These are phyloP conservation scores for Etheostoma spectabile DNA, from an alignment of 2,113 vertebrate genomes.

Conservation along the genomic window DNA sequence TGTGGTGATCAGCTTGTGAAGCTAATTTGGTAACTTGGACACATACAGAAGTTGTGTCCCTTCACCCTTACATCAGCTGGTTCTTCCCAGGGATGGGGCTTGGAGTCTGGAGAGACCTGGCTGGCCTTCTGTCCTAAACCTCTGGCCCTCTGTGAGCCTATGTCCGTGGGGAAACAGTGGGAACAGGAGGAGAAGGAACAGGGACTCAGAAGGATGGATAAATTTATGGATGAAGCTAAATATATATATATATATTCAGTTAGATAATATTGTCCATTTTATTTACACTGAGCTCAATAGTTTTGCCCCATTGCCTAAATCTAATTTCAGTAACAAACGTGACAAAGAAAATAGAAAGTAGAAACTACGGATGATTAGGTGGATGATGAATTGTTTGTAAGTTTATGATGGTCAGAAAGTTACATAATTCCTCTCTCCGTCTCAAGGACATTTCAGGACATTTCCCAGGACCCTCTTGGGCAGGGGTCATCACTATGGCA, in stretches of 20 bases:
- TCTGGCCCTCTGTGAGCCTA: conserved; percentile 40
- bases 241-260: conserved; percentile 1
- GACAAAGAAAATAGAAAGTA: background rate
- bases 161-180: conserved; percentile 58
- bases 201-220: conserved; percentile 27
- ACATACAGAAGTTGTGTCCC: background rate
- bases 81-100: conserved; percentile 47
- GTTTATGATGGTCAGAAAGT: conserved; percentile 26
- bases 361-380: conserved; percentile 41
- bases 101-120: conserved; percentile 51
- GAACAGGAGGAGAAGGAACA: conserved; percentile 37
- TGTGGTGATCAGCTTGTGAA: background rate
- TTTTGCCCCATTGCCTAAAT: background rate
- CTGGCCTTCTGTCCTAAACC: conserved; percentile 61
- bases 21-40: conserved; percentile 25
- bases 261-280: background rate
- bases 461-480: conserved; percentile 76
- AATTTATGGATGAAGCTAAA: conserved; percentile 48
- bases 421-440: conserved; percentile 1
- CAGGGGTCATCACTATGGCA: conserved; percentile 62
- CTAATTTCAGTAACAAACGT: background rate
- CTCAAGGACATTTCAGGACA: conserved; percentile 57
- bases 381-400: conserved; percentile 29
- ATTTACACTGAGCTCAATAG: background rate
- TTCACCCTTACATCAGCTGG: conserved; percentile 30